Evolutionary conservation across 2,888 invertebrate genomes (phyloP), one percentile per base, ranked within the genome.

Genomic region (Lypha dubia): DNA sequence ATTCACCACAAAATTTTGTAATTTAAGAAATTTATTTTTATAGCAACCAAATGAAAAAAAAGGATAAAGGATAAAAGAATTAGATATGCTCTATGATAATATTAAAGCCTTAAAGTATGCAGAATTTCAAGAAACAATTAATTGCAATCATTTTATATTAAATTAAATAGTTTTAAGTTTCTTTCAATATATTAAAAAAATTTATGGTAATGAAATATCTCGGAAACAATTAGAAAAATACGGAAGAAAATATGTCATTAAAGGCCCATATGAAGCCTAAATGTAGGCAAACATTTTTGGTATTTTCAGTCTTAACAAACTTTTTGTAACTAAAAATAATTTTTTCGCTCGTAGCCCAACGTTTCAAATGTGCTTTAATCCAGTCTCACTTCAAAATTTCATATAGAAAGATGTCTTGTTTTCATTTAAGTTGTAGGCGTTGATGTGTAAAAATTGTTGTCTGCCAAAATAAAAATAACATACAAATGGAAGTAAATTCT

Each of bases 391-490:
- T n/a, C 15, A n/a, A 17, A 22, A 51, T 20, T 20, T 44, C 13
- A 1, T 44, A 44, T 44, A 22, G 1, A 44, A 65, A 63, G 51
- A 20, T 63, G 32, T 56, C 20, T 22, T 56, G 24, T 53, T 22
- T 49, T 62, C 13, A 22, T 28, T 62, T 51, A 53, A 70, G 53
- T 63, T 70, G 70, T 53, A 63, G 79, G 79, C 79, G 79, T 79
- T 79, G 79, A 71, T 71, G 35, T 77, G 62, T 62, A 9, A 44
- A 63, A 35, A 24, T 46, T 71, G 20, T 53, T 49, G 9, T 65
- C 35, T 58, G 13, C 17, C 32, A 46, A 67, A 76, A 56, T 9
- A n/a, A 71, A 70, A 77, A 51, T 70, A 62, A 51, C 51, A 63
- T 32, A 63, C 41, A 53, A 53, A 79, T 70, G 28, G 4, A 32